A percentile compares a stretch with the other conserved stretches of the same genome.
Conservation (phyloP, 2,888 invertebrate species). For the Cosmia trapezina region DNA sequence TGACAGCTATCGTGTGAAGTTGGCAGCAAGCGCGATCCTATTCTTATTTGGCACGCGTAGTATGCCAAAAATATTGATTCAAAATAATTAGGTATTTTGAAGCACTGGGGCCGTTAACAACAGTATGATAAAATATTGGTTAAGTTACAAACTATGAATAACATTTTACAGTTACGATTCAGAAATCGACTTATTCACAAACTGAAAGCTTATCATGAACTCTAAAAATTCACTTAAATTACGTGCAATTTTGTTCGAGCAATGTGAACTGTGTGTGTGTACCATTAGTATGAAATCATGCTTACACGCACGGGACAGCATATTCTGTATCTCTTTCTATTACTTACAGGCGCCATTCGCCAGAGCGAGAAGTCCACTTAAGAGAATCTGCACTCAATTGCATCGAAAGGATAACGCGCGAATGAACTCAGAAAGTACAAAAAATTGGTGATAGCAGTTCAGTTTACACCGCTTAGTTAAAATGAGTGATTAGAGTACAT, state of each 20-base stretch:
- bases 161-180: slow-evolving; percentile 10
- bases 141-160: slow-evolving; percentile 11
- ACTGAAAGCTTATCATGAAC: slow-evolving; percentile 23
- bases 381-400: neutral
- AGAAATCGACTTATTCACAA: slow-evolving; percentile 14
- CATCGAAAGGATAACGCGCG: neutral
- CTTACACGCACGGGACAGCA: neutral
- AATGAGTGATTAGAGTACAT: slow-evolving; percentile 16
- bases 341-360: neutral
- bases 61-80: slow-evolving; percentile 22
- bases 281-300: neutral
- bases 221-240: neutral
- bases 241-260: neutral
- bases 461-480: neutral
- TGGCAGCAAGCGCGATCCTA: too few relatives aligned
- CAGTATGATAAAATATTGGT: slow-evolving; percentile 15
- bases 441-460: neutral
- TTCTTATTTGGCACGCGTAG: too few relatives aligned
- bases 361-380: neutral
- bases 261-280: neutral
- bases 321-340: slow-evolving; percentile 4
- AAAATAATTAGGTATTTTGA: slow-evolving; percentile 11
- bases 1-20: too few relatives aligned
- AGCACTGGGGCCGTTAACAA: neutral
- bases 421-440: neutral